phyloP scores from a whole-genome alignment of 2,797 vertebrate genomes.

The Balearica regulorum region DNA sequence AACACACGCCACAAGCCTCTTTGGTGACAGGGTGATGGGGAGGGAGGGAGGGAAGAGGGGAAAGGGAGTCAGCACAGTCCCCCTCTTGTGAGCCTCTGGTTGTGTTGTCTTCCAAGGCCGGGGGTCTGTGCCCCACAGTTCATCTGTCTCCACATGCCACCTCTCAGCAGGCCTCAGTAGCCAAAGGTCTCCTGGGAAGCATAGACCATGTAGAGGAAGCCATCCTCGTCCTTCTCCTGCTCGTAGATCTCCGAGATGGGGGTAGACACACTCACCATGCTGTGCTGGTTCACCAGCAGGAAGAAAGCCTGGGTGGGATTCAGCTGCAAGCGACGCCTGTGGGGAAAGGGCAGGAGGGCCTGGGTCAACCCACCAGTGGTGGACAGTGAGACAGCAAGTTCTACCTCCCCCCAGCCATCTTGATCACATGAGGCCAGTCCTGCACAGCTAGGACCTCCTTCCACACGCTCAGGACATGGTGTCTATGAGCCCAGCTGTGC shows the following conservation, averaged over 20 bases:
- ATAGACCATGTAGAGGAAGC: slow-evolving; percentile 99
- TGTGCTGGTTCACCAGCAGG: slow-evolving; percentile 97
- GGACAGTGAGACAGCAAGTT: too few species aligned
- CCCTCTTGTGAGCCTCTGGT: neutral
- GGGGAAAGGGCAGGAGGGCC: neutral
- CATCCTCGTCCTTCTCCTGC: slow-evolving; percentile 95
- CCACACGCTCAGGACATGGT: neutral
- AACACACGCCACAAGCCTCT: neutral
- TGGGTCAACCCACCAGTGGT: neutral
- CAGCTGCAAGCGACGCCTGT: slow-evolving; percentile 93
- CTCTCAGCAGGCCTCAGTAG: slow-evolving; percentile 75
- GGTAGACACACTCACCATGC: slow-evolving; percentile 97
- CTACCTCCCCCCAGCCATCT: neutral
- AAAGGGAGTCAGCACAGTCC: neutral
- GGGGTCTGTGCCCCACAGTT: slow-evolving; percentile 34
- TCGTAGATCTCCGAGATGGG: slow-evolving; percentile 98
- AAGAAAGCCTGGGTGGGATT: slow-evolving; percentile 99
- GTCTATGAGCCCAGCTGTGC: neutral
- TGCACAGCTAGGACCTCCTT: neutral
- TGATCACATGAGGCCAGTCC: neutral
- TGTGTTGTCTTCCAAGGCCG: neutral
- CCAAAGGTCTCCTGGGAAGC: slow-evolving; percentile 99
- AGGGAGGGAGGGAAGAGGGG: neutral
- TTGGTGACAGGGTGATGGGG: neutral
- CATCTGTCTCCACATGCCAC: neutral